Evolutionary conservation across 2,888 invertebrate species (phyloP).

Genomic region (Hypsopygia costalis): DNA sequence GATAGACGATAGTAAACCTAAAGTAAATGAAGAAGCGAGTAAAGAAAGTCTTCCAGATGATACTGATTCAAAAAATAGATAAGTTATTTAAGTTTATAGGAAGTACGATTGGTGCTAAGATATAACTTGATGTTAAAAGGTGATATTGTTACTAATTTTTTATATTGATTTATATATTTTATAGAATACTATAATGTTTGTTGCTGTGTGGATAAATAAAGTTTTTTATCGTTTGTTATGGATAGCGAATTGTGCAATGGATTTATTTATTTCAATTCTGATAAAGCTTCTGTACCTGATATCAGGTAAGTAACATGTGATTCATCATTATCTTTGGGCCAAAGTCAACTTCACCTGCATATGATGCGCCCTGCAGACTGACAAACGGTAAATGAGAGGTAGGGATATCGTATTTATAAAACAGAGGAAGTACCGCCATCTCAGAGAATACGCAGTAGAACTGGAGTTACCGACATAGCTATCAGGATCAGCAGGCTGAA

Average conservation of each 20-base stretch:
- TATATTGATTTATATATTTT: constrained; percentile 27
- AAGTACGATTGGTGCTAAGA: not conserved
- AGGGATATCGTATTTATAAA: too few species aligned
- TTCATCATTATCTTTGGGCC: too few species aligned
- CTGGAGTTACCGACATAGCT: too few species aligned
- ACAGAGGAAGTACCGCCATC: too few species aligned
- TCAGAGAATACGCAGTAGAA: too few species aligned
- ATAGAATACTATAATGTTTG: constrained; percentile 28
- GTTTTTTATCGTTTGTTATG: constrained; percentile 35
- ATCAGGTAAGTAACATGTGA: too few species aligned
- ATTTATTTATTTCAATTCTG: too few species aligned
- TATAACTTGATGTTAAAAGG: constrained; percentile 15
- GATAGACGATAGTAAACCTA: constrained; percentile 38
- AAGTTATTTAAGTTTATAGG: constrained; percentile 28
- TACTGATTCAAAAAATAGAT: constrained; percentile 53
- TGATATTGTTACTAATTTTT: constrained; percentile 37
- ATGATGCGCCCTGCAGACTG: too few species aligned
- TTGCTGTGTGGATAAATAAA: constrained; percentile 57
- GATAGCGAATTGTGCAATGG: not conserved
- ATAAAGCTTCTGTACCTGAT: too few species aligned
- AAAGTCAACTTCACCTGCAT: too few species aligned
- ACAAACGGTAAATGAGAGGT: too few species aligned
- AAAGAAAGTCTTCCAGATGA: constrained; percentile 20
- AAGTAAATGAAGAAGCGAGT: constrained; percentile 29
- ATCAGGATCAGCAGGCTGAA: too few species aligned